phyloP scores from a whole-genome alignment of 2,113 vertebrate species.

The Anhinga rufa region DNA sequence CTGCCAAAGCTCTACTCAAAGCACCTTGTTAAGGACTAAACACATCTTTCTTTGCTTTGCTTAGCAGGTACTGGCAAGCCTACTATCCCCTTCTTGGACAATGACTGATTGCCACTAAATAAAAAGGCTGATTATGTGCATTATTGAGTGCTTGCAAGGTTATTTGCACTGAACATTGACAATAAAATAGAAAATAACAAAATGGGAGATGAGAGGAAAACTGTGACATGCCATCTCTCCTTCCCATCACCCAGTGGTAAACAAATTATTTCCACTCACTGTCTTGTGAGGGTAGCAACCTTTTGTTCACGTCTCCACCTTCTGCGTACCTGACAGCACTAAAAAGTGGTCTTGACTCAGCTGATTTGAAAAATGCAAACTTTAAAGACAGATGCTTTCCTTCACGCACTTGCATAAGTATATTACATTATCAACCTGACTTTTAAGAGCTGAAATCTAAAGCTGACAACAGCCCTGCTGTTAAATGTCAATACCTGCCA shows the following conservation, averaged over 20 bases:
- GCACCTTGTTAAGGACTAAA: not conserved
- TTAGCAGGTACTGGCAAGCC: not conserved
- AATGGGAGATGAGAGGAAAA: not conserved
- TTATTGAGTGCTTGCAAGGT: not conserved
- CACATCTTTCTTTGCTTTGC: not conserved
- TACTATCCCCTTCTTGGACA: not conserved
- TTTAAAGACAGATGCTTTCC: not conserved
- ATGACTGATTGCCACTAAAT: not conserved
- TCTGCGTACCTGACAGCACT: not conserved
- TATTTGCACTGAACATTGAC: not conserved
- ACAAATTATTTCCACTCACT: not conserved
- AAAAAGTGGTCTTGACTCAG: not conserved
- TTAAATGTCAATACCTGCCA: slow-evolving; percentile 34
- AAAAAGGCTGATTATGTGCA: not conserved
- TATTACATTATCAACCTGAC: not conserved
- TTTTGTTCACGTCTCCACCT: not conserved
- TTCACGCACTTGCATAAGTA: not conserved
- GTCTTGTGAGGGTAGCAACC: not conserved
- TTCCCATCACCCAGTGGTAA: not conserved
- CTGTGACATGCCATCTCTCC: not conserved
- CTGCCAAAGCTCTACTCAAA: not conserved
- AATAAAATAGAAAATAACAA: not conserved
- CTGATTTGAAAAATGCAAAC: not conserved
- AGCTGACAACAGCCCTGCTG: slow-evolving; percentile 4
- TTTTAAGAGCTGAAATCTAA: not conserved